Base-by-base conservation (phyloP, 1,140 invertebrate species). In the Berghia stephanieae region DNA sequence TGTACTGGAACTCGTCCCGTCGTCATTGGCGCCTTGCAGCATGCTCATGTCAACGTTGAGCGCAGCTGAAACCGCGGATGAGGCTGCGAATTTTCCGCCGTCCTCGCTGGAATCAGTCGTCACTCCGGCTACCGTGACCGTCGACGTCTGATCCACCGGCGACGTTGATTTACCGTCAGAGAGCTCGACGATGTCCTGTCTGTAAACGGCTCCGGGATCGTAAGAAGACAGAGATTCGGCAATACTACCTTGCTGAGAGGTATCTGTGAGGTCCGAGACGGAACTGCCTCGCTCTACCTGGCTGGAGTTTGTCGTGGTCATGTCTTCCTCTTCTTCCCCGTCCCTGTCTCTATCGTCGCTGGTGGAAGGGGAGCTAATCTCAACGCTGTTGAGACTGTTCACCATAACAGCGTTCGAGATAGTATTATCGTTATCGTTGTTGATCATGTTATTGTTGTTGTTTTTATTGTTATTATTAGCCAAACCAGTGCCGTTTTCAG, bases 401-500 rank as follows among this genome's bases (percentile, higher is more conserved):
- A n/a, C n/a, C n/a, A n/a, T n/a, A n/a, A n/a, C n/a, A n/a, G n/a
- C n/a, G n/a, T n/a, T n/a, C n/a, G n/a, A n/a, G n/a, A n/a, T n/a
- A n/a, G n/a, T n/a, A n/a, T n/a, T n/a, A n/a, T n/a, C n/a, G n/a
- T n/a, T n/a, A n/a, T n/a, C n/a, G 40, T 3, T 27, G 43, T 34
- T 16, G 31, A 3, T 49, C 21, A 38, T 16, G 67, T 60, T 36
- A 63, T 42, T 57, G 27, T 24, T 49, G 57, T 6, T 36, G 44
- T 40, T 21, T 40, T 67, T 49, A 10, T 42, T 24, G 36, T 44
- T 21, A 6, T 46, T 24, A 13, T 43, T 34, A 55, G 63, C 36
- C 16, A 43, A 21, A 2, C 75, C 68, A 6, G 63, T 72, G 18
- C 79, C 79, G 55, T 81, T 78, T 46, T 78, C 78, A 10, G 80